Conservation (phyloP, 2,888 invertebrate species). For the Chrysodeixis includens region DNA sequence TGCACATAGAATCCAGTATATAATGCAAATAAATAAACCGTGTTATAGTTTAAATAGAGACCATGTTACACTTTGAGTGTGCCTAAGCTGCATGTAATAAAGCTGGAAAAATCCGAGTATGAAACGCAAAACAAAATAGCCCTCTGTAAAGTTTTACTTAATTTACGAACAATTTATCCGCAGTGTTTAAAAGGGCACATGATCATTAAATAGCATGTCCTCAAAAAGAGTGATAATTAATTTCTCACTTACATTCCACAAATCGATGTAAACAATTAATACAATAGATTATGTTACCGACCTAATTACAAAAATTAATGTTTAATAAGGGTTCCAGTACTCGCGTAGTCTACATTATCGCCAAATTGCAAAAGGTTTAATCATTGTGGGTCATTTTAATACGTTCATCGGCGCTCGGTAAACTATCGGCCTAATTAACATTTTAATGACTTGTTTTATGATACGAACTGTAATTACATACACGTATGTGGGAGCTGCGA, state of each 20-base stretch:
- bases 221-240: no score
- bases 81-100: no score
- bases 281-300: background rate
- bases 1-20: no score
- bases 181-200: no score
- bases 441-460: slow-evolving; percentile 69
- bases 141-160: no score
- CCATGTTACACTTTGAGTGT: no score
- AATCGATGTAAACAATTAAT: background rate
- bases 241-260: background rate
- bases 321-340: slow-evolving; percentile 16
- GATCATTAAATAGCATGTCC: no score
- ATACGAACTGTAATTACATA: slow-evolving; percentile 60
- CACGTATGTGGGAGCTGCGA: slow-evolving; percentile 23
- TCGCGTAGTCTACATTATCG: slow-evolving; percentile 25
- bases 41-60: no score
- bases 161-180: no score
- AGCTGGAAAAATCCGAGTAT: no score
- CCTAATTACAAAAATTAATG: slow-evolving; percentile 35
- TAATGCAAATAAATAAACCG: no score
- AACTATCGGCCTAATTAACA: slow-evolving; percentile 64
- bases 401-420: slow-evolving; percentile 54
- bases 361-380: slow-evolving; percentile 47
- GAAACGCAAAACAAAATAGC: no score
- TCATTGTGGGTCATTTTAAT: slow-evolving; percentile 53